Evolutionary conservation across 2,888 invertebrate genomes (phyloP).

Genomic region (Perizoma affinitatum): DNA sequence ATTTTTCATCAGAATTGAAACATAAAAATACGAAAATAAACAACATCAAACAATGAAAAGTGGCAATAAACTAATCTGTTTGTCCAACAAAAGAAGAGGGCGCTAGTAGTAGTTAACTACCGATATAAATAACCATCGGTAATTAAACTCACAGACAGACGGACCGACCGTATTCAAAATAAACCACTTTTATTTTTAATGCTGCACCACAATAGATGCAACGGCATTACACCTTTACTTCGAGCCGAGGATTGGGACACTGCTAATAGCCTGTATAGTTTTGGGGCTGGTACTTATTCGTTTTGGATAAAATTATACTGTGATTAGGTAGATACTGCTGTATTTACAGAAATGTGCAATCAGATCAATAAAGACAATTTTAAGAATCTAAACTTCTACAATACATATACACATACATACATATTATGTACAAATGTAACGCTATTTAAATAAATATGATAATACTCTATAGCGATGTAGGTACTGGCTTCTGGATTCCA

Average conservation of each 20-base stretch:
- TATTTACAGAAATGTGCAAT: not conserved
- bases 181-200: conserved; percentile 62
- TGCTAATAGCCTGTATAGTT: conserved; percentile 18
- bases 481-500: no score
- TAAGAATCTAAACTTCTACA: no score
- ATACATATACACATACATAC: no score
- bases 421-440: no score
- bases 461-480: no score
- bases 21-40: conserved; percentile 34
- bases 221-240: conserved; percentile 34
- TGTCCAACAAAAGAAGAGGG: conserved; percentile 56
- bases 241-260: conserved; percentile 29
- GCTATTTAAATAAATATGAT: no score
- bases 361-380: no score
- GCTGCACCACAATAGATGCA: conserved; percentile 55
- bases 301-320: conserved; percentile 4
- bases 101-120: conserved; percentile 47
- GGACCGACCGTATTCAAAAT: conserved; percentile 59
- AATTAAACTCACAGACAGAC: conserved; percentile 63
- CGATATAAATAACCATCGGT: conserved; percentile 60
- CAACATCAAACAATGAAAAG: conserved; percentile 38
- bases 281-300: conserved; percentile 6
- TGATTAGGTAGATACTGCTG: conserved; percentile 3
- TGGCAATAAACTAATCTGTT: conserved; percentile 57
- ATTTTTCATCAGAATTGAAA: conserved; percentile 24